These are phyloP conservation scores for Clepsis dumicolana DNA, from an alignment of 2,888 invertebrate species.

Conservation along the genomic window DNA sequence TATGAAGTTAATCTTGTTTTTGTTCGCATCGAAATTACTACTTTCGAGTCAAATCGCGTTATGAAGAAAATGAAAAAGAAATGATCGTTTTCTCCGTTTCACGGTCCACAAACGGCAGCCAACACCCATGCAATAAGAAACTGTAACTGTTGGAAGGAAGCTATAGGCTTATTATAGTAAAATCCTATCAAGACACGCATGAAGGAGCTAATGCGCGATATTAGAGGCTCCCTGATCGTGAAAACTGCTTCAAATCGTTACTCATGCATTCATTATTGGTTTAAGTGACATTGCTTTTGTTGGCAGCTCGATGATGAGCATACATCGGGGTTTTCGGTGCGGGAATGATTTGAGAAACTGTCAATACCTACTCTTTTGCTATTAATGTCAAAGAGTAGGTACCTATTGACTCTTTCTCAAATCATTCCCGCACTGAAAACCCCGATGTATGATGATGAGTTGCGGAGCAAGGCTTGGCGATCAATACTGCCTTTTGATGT, in stretches of 20 bases:
- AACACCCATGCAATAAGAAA: slow-evolving; percentile 35
- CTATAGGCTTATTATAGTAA: slow-evolving; percentile 32
- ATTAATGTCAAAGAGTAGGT: no score
- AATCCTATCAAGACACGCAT: slow-evolving; percentile 25
- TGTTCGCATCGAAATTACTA: slow-evolving; percentile 22
- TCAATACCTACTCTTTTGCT: no score
- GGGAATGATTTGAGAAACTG: no score
- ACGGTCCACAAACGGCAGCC: slow-evolving; percentile 22
- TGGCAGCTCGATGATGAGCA: slow-evolving; percentile 37
- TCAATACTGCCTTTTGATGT: neutral
- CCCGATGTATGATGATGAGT: slow-evolving; percentile 29
- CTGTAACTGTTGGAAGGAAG: slow-evolving; percentile 16
- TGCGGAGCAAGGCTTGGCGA: slow-evolving; percentile 28
- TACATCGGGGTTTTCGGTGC: no score
- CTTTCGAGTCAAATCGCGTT: slow-evolving; percentile 37
- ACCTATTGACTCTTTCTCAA: no score
- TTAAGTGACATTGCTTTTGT: slow-evolving; percentile 22
- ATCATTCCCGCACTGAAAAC: no score
- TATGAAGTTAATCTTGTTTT: slow-evolving; percentile 41
- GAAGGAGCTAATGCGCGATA: slow-evolving; percentile 24
- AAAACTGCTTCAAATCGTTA: slow-evolving; percentile 19
- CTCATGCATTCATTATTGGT: slow-evolving; percentile 24
- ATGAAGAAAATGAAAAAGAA: slow-evolving; percentile 23
- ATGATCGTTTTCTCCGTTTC: slow-evolving; percentile 36
- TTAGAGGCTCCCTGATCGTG: slow-evolving; percentile 29